phyloP scores from a whole-genome alignment of 2,888 invertebrate genomes.

The Platycheirus albimanus region DNA sequence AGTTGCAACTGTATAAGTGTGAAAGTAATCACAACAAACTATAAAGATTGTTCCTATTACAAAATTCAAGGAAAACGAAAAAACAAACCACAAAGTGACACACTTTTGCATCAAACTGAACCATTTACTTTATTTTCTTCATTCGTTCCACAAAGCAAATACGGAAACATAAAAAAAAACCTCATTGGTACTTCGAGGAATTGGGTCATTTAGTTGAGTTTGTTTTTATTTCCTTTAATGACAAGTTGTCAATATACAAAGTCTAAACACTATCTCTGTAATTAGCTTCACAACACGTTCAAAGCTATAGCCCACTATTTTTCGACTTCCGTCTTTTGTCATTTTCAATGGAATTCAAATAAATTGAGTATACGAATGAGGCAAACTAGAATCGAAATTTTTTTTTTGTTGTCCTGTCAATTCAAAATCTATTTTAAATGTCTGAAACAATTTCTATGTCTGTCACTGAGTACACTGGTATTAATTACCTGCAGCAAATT shows the following conservation, averaged over 20 bases:
- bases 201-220: slow-evolving; percentile 14
- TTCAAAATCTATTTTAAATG: slow-evolving; percentile 7
- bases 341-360: background rate
- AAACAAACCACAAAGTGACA: slow-evolving; percentile 1
- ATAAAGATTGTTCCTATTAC: background rate
- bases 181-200: slow-evolving; percentile 2
- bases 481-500: slow-evolving; percentile 26
- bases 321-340: background rate
- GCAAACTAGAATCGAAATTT: too few relatives aligned
- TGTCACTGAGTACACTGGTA: too few relatives aligned
- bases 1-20: background rate
- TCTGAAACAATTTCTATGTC: too few relatives aligned
- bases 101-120: slow-evolving; percentile 3
- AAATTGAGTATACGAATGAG: too few relatives aligned
- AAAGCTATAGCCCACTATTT: too few relatives aligned
- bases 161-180: slow-evolving; percentile 11
- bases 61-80: background rate
- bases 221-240: slow-evolving; percentile 9
- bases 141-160: slow-evolving; percentile 13
- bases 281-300: too few relatives aligned
- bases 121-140: slow-evolving; percentile 7
- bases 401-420: slow-evolving; percentile 25
- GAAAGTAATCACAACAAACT: background rate
- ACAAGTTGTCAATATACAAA: slow-evolving; percentile 8
- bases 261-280: too few relatives aligned